These are phyloP conservation scores for Tachycineta bicolor DNA, from an alignment of 2,113 vertebrate species.

Conservation along the genomic window DNA sequence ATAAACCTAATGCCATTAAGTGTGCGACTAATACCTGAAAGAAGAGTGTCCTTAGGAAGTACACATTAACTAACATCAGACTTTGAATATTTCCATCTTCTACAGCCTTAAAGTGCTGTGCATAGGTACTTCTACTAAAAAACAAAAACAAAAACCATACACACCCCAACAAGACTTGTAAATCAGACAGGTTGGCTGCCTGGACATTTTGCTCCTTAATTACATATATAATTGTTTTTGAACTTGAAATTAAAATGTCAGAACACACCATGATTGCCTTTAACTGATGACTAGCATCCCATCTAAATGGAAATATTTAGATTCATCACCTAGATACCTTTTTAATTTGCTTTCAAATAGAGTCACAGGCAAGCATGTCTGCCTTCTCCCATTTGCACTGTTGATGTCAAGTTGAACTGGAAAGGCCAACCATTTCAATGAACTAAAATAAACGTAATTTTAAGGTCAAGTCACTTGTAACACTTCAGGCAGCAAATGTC, in stretches of 20 bases:
- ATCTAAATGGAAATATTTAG: constrained; percentile 50
- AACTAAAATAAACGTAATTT: constrained; percentile 50
- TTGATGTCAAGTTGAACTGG: constrained; percentile 32
- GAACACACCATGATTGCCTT: constrained; percentile 14
- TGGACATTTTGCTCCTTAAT: constrained; percentile 5
- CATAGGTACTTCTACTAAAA: background rate
- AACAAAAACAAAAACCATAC: background rate
- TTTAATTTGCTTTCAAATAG: constrained; percentile 55
- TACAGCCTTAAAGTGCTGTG: background rate
- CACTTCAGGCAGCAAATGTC: constrained; percentile 66
- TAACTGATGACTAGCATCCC: constrained; percentile 4
- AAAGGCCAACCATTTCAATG: constrained; percentile 54
- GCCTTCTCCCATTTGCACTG: constrained; percentile 2
- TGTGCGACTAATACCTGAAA: background rate
- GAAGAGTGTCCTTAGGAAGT: background rate
- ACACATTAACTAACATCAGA: background rate
- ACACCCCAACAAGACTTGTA: background rate
- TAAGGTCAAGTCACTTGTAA: constrained; percentile 68
- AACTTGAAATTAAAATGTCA: constrained; percentile 36
- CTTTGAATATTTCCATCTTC: background rate
- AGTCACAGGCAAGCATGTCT: constrained; percentile 15
- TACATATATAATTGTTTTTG: constrained; percentile 18
- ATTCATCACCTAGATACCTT: constrained; percentile 21
- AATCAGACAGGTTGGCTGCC: background rate
- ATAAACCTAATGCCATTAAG: background rate